Evolutionary conservation across 2,888 invertebrate species (phyloP), one percentile per base, ranked within the genome.

Genomic region (Calliopum simillimum): DNA sequence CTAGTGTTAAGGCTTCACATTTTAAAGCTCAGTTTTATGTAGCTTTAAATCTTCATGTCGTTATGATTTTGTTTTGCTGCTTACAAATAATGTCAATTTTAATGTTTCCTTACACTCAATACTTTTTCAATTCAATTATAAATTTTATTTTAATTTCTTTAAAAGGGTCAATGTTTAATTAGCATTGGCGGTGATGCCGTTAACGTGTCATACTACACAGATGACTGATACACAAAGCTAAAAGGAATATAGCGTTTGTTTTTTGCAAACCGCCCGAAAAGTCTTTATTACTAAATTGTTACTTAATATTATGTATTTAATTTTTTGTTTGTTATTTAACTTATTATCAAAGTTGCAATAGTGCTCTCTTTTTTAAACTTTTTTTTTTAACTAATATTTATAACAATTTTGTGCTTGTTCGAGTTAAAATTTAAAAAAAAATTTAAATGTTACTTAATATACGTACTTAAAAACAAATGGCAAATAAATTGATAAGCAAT

Each of bases 121-220:
- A 33, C 8, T 33, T 33, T 21, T 16, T 51, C 14, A 4, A 44
- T 51, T 33, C 56, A 16, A 46, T 56, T 6, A 51, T 63, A 51
- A 13, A 44, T 66, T 62, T 47, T 70, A 46, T 63, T 64, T 77
- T 75, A 73, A 78, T 71, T 76, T 90, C 90, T 49, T 89, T 13
- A 1, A 16, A 21, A 98, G 97, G 96, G 96, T 70, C 98, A 98
- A 87, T 98, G 97, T 88, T 89, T 98, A 73, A 92, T 98, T 74
- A 97, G 97, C 77, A 95, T 98, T 14, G 97, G 97, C 58, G 98
- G 98, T 1, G 98, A 98, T 86, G 96, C 95, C 3, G 97, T 97
- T 3, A 91, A 90, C 77, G 92, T 94, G 14, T 91, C 93, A 13
- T 94, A 94, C 84, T 91, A 87, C 78, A 85, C 88, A 69, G 89